A percentile compares a stretch with the other conserved stretches of the same genome.
Conservation (phyloP, 37 sponge, comb jelly and placozoan genomes). For the Amphimedon queenslandica region DNA sequence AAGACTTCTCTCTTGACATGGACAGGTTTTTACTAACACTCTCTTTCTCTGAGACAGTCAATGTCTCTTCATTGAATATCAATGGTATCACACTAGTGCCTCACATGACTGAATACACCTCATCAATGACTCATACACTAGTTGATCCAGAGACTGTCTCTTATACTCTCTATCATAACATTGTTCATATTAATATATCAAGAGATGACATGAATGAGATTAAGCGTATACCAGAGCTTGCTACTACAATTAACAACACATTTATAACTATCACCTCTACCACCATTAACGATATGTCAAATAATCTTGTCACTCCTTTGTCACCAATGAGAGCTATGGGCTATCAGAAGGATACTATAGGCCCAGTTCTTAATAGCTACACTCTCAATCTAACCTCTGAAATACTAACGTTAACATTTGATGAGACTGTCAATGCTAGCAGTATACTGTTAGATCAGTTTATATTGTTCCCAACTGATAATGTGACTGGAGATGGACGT, state of each 20-base stretch:
- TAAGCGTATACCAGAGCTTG: slow-evolving; percentile 62
- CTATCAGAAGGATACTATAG: slow-evolving; percentile 43
- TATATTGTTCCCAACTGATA: slow-evolving; percentile 23
- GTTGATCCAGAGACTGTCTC: slow-evolving; percentile 33
- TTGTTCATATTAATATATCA: slow-evolving; percentile 39
- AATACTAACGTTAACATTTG: slow-evolving; percentile 67
- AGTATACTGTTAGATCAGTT: slow-evolving; percentile 36
- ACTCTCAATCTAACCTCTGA: slow-evolving; percentile 69
- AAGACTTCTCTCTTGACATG: slow-evolving; percentile 40
- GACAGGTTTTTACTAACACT: slow-evolving; percentile 46
- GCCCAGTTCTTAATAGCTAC: slow-evolving; percentile 64
- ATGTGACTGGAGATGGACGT: slow-evolving; percentile 10
- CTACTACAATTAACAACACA: slow-evolving; percentile 54
- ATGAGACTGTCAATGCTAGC: slow-evolving; percentile 83
- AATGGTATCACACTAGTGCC: slow-evolving; percentile 52
- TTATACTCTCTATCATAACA: slow-evolving; percentile 35
- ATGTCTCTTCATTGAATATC: slow-evolving; percentile 75
- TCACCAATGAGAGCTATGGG: slow-evolving; percentile 18
- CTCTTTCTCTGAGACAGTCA: slow-evolving; percentile 83
- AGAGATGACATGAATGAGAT: slow-evolving; percentile 80
- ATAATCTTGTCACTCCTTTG: slow-evolving; percentile 31
- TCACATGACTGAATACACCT: neutral
- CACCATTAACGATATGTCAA: slow-evolving; percentile 71
- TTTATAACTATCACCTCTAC: slow-evolving; percentile 48
- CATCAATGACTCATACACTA: slow-evolving; percentile 32